Evolutionary conservation across 2,797 vertebrate genomes (phyloP), one percentile per base, ranked within the genome.

Genomic region (Cyclopterus lumpus): DNA sequence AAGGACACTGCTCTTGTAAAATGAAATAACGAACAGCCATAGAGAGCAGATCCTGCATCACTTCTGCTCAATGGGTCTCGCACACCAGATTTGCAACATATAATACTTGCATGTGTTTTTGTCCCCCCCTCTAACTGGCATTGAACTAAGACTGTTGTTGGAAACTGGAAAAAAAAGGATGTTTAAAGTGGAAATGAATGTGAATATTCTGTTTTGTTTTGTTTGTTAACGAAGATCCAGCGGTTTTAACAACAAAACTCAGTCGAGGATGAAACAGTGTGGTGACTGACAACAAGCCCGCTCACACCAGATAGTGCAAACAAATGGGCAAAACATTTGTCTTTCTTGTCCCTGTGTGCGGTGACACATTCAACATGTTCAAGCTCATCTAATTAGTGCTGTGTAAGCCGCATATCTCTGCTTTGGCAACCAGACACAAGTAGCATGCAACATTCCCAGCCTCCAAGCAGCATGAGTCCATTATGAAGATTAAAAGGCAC

Each of bases 381-480:
- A 42, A 87, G 77, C 80, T 80, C 73, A 82, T 81, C 71, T 80
- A 73, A 81, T 63, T 74, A 63, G 60, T 49, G 36, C 26, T 65
- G 26, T 60, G 59, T 46, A 78, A 82, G 86, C 77, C 83, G 15
- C 36, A 16, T 57, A n/a, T 51, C 24, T 72, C 83, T 81, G 73
- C 80, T 81, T 82, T 84, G 77, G 71, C 72, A 87, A 81, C 61
- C 51, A 62, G 57, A 71, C 42, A 66, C 18, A 3, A 49, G 5
- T 20, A 24, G 42, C 44, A 70, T 20, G 42, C 11, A 57, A 65
- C 62, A 49, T 22, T 30, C 22, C 5, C 6, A 3, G 53, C 59
- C 57, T 75, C 55, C 62, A 42, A 48, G 40, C 62, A 71, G 66
- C 75, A 40, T 53, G 63, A 53, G 30, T 44, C 40, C 67, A n/a